Conservation (phyloP, 2,888 invertebrate genomes). For the Drosophila macrothrix region DNA sequence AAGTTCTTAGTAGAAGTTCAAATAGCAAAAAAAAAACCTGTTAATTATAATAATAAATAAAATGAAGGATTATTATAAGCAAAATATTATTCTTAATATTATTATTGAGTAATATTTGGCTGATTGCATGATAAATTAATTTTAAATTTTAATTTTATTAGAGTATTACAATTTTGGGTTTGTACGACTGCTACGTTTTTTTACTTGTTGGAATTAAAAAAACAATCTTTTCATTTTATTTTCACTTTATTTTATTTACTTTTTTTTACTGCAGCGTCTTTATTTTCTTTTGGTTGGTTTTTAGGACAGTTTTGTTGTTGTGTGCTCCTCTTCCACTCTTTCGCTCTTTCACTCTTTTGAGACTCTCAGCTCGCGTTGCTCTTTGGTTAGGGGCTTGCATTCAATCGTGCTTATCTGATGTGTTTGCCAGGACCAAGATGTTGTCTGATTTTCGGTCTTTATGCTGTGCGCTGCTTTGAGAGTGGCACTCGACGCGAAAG, state of each 20-base stretch:
- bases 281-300: conserved; percentile 49
- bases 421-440: conserved; percentile 70
- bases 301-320: conserved; percentile 63
- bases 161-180: not conserved
- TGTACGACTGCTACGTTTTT: no score
- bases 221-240: conserved; percentile 60
- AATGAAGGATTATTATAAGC: not conserved
- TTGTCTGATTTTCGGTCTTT: conserved; percentile 80
- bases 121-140: not conserved
- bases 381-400: conserved; percentile 51
- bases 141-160: not conserved
- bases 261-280: conserved; percentile 38
- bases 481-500: conserved; percentile 38
- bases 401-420: conserved; percentile 78
- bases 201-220: not conserved
- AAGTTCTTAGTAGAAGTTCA: not conserved
- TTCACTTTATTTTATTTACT: conserved; percentile 22
- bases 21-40: not conserved
- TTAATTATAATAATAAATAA: not conserved
- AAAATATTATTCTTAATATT: not conserved
- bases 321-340: conserved; percentile 6
- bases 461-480: conserved; percentile 65
- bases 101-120: not conserved
- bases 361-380: conserved; percentile 2
- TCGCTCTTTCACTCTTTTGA: not conserved